A percentile compares a stretch with the other conserved stretches of the same genome.
Evolutionary conservation across 1,140 invertebrate species (phyloP).

Genomic region (Aphelenchoides besseyi): DNA sequence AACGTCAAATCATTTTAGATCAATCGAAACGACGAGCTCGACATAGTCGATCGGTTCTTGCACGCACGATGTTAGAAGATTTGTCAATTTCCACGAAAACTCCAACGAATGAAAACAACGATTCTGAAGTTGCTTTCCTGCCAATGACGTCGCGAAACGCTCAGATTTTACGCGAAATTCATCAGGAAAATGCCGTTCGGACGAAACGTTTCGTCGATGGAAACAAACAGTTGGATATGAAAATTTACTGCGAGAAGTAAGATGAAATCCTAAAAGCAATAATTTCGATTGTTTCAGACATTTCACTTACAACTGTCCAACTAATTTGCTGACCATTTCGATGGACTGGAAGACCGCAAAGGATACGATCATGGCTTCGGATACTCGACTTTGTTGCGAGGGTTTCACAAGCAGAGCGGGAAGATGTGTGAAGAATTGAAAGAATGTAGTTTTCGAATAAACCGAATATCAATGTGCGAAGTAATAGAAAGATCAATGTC

Average conservation of each 20-base stretch:
- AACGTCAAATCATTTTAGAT: not conserved
- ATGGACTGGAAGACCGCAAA: slow-evolving; percentile 39
- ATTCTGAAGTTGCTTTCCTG: slow-evolving; percentile 3
- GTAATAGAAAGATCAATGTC: no score
- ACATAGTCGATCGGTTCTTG: not conserved
- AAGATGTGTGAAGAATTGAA: slow-evolving; percentile 9
- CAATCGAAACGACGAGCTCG: not conserved
- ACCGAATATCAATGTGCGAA: no score
- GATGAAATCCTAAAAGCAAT: no score
- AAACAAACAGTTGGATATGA: slow-evolving; percentile 35
- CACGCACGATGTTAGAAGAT: not conserved
- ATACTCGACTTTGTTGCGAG: slow-evolving; percentile 20
- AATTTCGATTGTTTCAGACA: slow-evolving; percentile 33
- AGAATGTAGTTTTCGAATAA: no score
- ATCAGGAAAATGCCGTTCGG: slow-evolving; percentile 13
- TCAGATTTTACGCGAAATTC: slow-evolving; percentile 17
- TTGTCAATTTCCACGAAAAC: not conserved
- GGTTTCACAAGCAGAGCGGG: slow-evolving; percentile 19
- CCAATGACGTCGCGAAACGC: slow-evolving; percentile 33
- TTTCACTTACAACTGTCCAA: slow-evolving; percentile 56
- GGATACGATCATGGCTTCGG: slow-evolving; percentile 14
- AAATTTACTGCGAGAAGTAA: slow-evolving; percentile 40
- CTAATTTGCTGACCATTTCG: slow-evolving; percentile 49
- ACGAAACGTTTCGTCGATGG: slow-evolving; percentile 42
- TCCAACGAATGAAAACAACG: not conserved